phyloP scores from a whole-genome alignment of 2,797 vertebrate species.

The Poeciliopsis presidionis region DNA sequence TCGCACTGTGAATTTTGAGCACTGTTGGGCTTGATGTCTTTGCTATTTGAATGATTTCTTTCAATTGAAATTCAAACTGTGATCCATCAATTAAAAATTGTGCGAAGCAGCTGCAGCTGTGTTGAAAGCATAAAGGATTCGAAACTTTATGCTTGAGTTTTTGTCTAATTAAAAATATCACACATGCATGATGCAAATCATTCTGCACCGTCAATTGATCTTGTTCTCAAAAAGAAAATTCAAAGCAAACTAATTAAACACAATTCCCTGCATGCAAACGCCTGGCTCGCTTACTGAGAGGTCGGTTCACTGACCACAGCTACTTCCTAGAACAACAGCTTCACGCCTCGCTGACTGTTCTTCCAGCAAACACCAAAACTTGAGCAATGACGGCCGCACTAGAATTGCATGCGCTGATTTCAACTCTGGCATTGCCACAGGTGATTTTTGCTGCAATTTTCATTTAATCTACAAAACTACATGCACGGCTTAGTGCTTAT shows the following conservation, averaged over 20 bases:
- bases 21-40: background rate
- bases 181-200: background rate
- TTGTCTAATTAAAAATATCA: constrained; percentile 1
- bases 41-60: background rate
- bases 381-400: constrained; percentile 7
- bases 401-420: background rate
- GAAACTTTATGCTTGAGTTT: background rate
- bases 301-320: constrained; percentile 16
- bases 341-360: background rate
- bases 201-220: constrained; percentile 2
- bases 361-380: constrained; percentile 11
- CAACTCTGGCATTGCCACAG: constrained; percentile 7
- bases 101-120: background rate
- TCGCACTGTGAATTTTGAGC: background rate
- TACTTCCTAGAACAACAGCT: constrained; percentile 31
- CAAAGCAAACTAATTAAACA: constrained; percentile 18
- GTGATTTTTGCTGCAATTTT: background rate
- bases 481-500: background rate
- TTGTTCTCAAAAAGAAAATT: background rate
- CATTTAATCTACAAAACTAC: background rate
- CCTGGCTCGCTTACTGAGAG: constrained; percentile 12
- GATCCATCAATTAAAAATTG: background rate
- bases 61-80: background rate
- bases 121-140: too few species aligned
- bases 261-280: constrained; percentile 5